A percentile compares a stretch with the other conserved stretches of the same genome.
Evolutionary conservation across 1,140 invertebrate species (phyloP).

Genomic region (Doryteuthis pealeii): DNA sequence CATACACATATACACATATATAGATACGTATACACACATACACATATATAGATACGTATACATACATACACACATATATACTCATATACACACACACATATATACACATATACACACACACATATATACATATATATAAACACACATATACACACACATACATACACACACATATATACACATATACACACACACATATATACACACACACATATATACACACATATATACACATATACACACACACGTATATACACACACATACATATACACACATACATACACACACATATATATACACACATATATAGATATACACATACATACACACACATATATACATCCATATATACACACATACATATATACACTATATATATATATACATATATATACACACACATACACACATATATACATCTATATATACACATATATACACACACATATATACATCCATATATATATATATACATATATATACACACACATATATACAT

Average conservation of each 20-base stretch:
- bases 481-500: too few species aligned
- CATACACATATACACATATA: not conserved
- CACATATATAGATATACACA: too few species aligned
- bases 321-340: too few species aligned
- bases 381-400: not conserved
- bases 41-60: not conserved
- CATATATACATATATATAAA: not conserved
- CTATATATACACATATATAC: not conserved
- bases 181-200: not conserved
- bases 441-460: not conserved
- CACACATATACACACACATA: too few species aligned
- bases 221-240: not conserved
- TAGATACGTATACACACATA: not conserved
- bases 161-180: too few species aligned
- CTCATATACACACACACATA: not conserved
- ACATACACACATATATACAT: not conserved
- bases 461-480: too few species aligned
- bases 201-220: not conserved
- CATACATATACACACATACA: not conserved
- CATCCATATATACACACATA: too few species aligned
- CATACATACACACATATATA: not conserved
- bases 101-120: not conserved
- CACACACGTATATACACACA: not conserved
- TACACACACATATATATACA: not conserved
- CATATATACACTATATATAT: too few species aligned